These are phyloP conservation scores for Struthio camelus DNA, from an alignment of 2,113 vertebrate species.

Conservation along the genomic window DNA sequence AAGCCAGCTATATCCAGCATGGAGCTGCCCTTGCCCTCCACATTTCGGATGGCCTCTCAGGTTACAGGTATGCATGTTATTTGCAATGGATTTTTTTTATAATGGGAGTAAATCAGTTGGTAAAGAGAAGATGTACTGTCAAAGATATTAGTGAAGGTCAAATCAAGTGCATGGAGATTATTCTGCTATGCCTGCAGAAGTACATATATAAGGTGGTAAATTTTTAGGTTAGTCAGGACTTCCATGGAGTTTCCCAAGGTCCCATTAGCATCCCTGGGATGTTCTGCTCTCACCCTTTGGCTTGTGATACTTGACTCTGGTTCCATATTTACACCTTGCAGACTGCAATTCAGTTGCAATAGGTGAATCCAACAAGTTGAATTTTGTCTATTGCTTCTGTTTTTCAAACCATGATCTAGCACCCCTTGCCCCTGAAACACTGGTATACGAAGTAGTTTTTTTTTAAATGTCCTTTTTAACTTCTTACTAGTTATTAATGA, in stretches of 20 bases:
- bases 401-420: neutral
- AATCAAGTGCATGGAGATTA: neutral
- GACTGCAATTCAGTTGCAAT: neutral
- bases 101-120: neutral
- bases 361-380: neutral
- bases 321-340: neutral
- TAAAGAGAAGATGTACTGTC: neutral
- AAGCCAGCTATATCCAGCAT: neutral
- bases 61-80: neutral
- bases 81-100: neutral
- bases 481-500: neutral
- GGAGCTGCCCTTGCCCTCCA: neutral
- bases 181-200: neutral
- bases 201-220: neutral
- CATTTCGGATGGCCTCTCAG: accelerated
- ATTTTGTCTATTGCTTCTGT: neutral
- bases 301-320: neutral
- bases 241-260: neutral
- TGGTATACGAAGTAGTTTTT: neutral
- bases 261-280: neutral
- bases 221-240: neutral
- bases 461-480: neutral
- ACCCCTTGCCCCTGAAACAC: neutral
- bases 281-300: neutral
- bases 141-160: neutral